Percentiles rank a stretch among this genome's conserved stretches.
These are phyloP conservation scores for Girardia tigrina DNA, from an alignment of 2,888 invertebrate species.

Conservation along the genomic window DNA sequence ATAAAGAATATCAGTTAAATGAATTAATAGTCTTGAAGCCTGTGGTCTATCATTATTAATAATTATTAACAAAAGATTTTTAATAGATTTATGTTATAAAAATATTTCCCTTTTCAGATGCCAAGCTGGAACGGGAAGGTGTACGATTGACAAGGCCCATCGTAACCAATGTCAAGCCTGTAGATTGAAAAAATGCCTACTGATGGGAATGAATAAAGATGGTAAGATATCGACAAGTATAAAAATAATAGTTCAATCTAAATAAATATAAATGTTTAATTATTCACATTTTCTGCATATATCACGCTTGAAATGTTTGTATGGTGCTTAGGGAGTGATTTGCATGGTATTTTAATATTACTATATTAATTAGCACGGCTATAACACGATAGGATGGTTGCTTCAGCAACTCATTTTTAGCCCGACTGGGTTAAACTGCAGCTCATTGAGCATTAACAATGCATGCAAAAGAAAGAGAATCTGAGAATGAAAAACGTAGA, in stretches of 20 bases:
- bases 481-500: neutral
- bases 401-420: constrained; percentile 23
- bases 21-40: too few relatives aligned
- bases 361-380: constrained; percentile 7
- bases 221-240: constrained; percentile 59
- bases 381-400: constrained; percentile 23
- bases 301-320: constrained; percentile 20
- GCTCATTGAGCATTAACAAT: constrained; percentile 11
- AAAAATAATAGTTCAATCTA: too few relatives aligned
- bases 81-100: too few relatives aligned
- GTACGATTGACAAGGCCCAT: constrained; percentile 94
- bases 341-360: constrained; percentile 23
- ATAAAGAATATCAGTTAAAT: too few relatives aligned
- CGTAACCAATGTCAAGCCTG: constrained; percentile 98
- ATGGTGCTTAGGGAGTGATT: constrained; percentile 23
- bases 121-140: constrained; percentile 91
- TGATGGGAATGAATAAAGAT: constrained; percentile 99
- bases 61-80: too few relatives aligned
- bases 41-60: too few relatives aligned
- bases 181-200: constrained; percentile 85
- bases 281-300: constrained; percentile 14
- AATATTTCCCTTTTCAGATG: constrained; percentile 60
- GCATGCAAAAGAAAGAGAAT: constrained; percentile 15
- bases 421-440: constrained; percentile 19
- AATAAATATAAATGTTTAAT: constrained; percentile 20